Base-by-base conservation (phyloP, 37 sponge, comb jelly and placozoan species). In the Agelas oroides region DNA sequence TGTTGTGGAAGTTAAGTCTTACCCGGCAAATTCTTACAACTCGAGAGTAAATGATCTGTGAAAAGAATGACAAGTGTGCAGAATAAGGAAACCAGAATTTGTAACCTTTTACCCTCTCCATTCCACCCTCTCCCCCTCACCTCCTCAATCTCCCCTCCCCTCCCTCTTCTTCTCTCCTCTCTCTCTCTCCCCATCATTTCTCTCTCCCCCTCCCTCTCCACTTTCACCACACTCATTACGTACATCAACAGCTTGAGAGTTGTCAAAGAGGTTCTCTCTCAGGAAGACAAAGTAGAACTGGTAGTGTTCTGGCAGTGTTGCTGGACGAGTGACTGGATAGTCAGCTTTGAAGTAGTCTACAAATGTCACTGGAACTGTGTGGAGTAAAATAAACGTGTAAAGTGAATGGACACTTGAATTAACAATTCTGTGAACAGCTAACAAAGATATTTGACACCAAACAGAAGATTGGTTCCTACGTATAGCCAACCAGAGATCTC, bases 1-100 rank as follows among this genome's bases (percentile, higher is more conserved):
- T n/a, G n/a, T n/a, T n/a, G n/a, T n/a, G 8, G 8, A 46, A 3
- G 46, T 3, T 8, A 46, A 46, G 17, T 2, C 78, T 77, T 62
- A 77, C 78, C 78, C 67, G 70, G 32, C 82, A 81, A 1, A 81
- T 56, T 40, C 82, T 81, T 18, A 70, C 27, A 12, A 81, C 40
- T 1, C 71, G 18, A 54, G 59, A 54, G 8, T 30, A 25, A 62
- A 81, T 24, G 30, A 79, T 6, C 59, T 75, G 72, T 13, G 31
- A 67, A 33, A 67, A 5, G 24, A 32, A 11, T 28, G 31, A 18
- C 6, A 32, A 19, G 27, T 32, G 34, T 19, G 27, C 19, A 67
- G 33, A 5, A 67, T 5, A 67, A 32, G 2, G 33, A 28, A 67
- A 3, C 3, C 46, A 46, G 8, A 12, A 46, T n/a, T n/a, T n/a